These are phyloP conservation scores for Willowsia nigromaculata DNA, from an alignment of 2,888 invertebrate species.

Conservation along the genomic window DNA sequence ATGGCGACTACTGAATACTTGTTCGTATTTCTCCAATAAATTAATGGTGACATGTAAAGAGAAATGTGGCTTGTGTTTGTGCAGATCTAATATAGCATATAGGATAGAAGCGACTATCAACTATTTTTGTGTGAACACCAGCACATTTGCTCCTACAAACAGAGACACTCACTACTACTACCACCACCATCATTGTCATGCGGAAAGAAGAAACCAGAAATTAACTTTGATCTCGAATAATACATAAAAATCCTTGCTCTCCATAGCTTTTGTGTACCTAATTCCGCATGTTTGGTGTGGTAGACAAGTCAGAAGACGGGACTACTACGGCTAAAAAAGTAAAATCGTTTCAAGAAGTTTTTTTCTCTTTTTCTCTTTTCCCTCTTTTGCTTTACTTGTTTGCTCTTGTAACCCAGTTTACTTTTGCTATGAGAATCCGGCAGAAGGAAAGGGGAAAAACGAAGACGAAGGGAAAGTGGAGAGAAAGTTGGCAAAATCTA, in stretches of 20 bases:
- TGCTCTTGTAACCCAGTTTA: slow-evolving; percentile 50
- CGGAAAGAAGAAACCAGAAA: slow-evolving; percentile 7
- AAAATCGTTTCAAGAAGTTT: background rate
- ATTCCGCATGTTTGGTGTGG: background rate
- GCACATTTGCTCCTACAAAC: background rate
- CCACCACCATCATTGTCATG: background rate
- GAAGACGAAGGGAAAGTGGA: background rate
- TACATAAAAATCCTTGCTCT: background rate
- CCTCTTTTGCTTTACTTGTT: background rate
- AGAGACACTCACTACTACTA: no score
- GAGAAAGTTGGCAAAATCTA: slow-evolving; percentile 6
- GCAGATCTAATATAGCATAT: background rate
- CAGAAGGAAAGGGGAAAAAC: background rate
- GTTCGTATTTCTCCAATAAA: slow-evolving; percentile 44
- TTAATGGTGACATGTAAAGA: slow-evolving; percentile 50
- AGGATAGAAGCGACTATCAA: background rate
- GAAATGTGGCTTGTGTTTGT: background rate
- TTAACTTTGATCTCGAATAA: slow-evolving; percentile 13
- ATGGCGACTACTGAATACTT: slow-evolving; percentile 8
- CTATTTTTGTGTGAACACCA: background rate
- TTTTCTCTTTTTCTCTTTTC: background rate
- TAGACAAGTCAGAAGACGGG: background rate
- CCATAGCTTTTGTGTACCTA: background rate
- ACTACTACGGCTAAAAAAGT: background rate
- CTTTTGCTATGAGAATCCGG: background rate